phyloP scores from a whole-genome alignment of 2,888 invertebrate species.

The Agrochola macilenta region DNA sequence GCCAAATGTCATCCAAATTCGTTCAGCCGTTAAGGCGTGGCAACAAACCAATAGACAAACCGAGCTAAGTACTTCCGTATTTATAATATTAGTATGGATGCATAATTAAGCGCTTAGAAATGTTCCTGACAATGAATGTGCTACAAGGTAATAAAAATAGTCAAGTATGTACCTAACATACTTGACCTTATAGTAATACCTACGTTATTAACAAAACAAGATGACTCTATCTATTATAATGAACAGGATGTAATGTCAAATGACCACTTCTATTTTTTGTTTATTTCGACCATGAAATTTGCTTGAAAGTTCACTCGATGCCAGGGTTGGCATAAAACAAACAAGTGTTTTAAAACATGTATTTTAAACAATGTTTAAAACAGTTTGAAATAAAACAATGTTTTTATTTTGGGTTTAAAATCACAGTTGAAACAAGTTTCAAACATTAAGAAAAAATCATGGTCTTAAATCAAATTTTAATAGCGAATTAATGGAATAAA shows the following conservation, averaged over 20 bases:
- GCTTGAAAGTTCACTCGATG: background rate
- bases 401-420: no score
- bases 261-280: background rate
- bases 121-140: background rate
- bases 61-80: background rate
- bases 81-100: background rate
- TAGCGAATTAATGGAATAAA: no score
- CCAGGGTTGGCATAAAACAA: no score
- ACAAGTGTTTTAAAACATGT: no score
- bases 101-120: background rate
- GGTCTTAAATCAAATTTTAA: no score
- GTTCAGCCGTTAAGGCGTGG: background rate
- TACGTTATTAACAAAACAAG: background rate
- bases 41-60: background rate
- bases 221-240: background rate
- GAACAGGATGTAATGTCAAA: constrained; percentile 7
- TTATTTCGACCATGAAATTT: background rate
- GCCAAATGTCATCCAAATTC: no score
- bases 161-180: no score
- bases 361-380: no score
- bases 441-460: no score
- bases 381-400: no score
- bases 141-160: background rate
- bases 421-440: no score
- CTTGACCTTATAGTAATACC: no score